Evolutionary conservation across 1,140 invertebrate genomes (phyloP), one percentile per base, ranked within the genome.

Genomic region (Gerris buenoi): DNA sequence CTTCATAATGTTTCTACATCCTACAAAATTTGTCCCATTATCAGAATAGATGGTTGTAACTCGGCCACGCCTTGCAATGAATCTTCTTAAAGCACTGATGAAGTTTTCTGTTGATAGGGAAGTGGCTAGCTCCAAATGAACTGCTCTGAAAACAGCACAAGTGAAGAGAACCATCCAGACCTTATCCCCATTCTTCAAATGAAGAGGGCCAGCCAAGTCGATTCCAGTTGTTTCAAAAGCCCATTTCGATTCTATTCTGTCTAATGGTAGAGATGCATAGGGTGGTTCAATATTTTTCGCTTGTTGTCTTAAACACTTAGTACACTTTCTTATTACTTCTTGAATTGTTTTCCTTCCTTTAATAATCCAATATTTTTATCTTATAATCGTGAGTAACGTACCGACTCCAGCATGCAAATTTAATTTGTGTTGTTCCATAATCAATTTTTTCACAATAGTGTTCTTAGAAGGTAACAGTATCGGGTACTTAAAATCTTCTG

Each of bases 151-250:
- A 14, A 74, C 69, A 0, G 74, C 73, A 67, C 76, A 77, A 18
- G 75, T 75, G 56, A 77, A 77, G 14, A 78, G 29, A 59, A 73
- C 72, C 25, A 77, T 64, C 74, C 74, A 76, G 1, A 66, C 68
- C 63, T 78, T 76, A 14, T 25, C n/a, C 1, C 46, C 63, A 64
- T 70, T 56, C 29, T 65, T 65, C 13, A 73, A 58, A 59, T 67
- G 67, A 2, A 74, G n/a, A 3, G 71, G 72, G 0, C 69, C 72
- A 22, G 69, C 71, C 1, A 74, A 60, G 63, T 74, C 72, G 0
- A 72, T 65, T 1, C 72, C 72, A 5, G 65, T 69, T 2, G 71
- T 65, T 70, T 73, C 66, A 65, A 74, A 73, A 59, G 67, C 2
- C 57, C 59, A 46, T 10, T 5, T 10, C 33, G 18, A 18, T 10